Conservation (phyloP, 2,888 invertebrate species). For the Ophonus ardosiacus region DNA sequence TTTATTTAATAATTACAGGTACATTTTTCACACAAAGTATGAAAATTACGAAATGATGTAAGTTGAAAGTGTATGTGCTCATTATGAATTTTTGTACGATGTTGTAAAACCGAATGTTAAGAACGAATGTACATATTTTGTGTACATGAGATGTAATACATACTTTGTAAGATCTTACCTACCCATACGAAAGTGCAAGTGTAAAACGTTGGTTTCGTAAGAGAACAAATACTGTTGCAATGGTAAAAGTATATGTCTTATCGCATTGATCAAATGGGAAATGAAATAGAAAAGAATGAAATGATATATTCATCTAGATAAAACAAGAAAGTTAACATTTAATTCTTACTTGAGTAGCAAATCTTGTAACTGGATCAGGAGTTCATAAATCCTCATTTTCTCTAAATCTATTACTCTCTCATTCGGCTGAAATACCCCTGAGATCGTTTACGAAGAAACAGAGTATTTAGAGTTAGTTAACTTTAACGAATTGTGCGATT, state of each 20-base stretch:
- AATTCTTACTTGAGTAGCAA: slow-evolving; percentile 23
- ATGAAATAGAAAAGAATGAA: neutral
- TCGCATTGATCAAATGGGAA: neutral
- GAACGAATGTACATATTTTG: no score
- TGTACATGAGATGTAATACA: no score
- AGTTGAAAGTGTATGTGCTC: no score
- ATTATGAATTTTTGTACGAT: no score
- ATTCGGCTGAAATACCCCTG: slow-evolving; percentile 26
- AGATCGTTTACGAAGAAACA: slow-evolving; percentile 6
- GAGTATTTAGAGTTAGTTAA: slow-evolving; percentile 37
- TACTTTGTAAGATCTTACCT: no score
- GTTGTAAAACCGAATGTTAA: no score
- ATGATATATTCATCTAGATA: slow-evolving; percentile 32
- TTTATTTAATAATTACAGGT: no score
- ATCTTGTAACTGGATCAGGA: neutral
- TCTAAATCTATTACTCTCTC: slow-evolving; percentile 43
- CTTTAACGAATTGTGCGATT: slow-evolving; percentile 26
- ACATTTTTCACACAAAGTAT: no score
- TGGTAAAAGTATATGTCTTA: neutral
- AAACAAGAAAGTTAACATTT: slow-evolving; percentile 22
- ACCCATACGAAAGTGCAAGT: no score
- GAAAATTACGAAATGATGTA: no score
- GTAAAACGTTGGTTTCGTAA: no score
- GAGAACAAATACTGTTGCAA: no score
- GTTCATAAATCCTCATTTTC: slow-evolving; percentile 43